These are phyloP conservation scores for Synergus japonicus DNA, from an alignment of 2,888 invertebrate species.

Conservation along the genomic window DNA sequence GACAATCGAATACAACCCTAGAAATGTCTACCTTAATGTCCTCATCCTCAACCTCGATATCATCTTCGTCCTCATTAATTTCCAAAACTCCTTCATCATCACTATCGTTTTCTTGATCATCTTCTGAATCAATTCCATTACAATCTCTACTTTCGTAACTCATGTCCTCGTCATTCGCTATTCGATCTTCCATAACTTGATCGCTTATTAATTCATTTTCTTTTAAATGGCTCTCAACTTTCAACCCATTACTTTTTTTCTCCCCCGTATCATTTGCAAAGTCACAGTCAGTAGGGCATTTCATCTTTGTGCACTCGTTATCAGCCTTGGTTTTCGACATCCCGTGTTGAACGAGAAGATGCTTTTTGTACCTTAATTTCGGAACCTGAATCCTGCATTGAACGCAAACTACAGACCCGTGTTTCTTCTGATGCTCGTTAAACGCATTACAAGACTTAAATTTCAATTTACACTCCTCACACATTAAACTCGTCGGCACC, in stretches of 20 bases:
- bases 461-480: constrained; percentile 57
- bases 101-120: constrained; percentile 45
- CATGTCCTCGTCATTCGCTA: constrained; percentile 45
- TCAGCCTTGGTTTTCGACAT: constrained; percentile 58
- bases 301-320: constrained; percentile 49
- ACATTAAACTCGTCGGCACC: constrained; percentile 49
- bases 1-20: constrained; percentile 52
- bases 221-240: constrained; percentile 40
- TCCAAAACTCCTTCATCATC: constrained; percentile 51
- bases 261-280: constrained; percentile 43
- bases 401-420: constrained; percentile 56
- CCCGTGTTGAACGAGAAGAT: constrained; percentile 60
- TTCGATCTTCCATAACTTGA: constrained; percentile 43
- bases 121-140: constrained; percentile 48
- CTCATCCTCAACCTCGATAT: constrained; percentile 51
- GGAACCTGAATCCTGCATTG: constrained; percentile 53
- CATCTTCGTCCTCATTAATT: constrained; percentile 47
- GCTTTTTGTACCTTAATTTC: constrained; percentile 51
- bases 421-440: constrained; percentile 57
- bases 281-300: constrained; percentile 41
- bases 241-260: constrained; percentile 41
- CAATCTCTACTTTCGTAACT: constrained; percentile 47
- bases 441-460: constrained; percentile 54
- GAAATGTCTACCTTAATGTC: constrained; percentile 52
- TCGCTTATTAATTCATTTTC: constrained; percentile 38